Evolutionary conservation across 2,888 invertebrate genomes (phyloP).

Genomic region (Laothoe populi): DNA sequence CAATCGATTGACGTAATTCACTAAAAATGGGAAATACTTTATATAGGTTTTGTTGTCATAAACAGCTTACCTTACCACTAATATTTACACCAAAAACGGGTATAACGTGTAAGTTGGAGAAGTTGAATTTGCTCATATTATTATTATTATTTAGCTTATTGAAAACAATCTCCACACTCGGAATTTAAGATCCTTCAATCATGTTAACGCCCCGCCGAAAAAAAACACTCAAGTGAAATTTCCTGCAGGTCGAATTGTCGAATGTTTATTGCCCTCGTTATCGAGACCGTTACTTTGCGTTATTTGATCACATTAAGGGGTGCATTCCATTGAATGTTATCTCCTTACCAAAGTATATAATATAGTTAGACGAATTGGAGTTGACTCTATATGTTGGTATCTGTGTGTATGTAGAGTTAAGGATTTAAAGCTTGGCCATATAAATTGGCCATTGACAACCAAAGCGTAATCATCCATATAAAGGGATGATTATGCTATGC

Average conservation of each 20-base stretch:
- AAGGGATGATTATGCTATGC: no score
- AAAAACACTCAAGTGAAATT: constrained; percentile 72
- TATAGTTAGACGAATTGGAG: not conserved
- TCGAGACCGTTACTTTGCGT: constrained; percentile 75
- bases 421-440: no score
- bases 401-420: no score
- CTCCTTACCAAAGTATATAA: not conserved
- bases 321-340: constrained; percentile 38
- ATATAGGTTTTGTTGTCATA: no score
- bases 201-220: constrained; percentile 46
- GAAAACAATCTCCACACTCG: not conserved
- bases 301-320: constrained; percentile 81
- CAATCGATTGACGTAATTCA: no score
- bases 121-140: no score
- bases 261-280: constrained; percentile 78
- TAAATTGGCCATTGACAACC: no score
- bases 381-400: not conserved
- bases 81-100: no score
- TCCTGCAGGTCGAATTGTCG: constrained; percentile 64
- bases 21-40: no score
- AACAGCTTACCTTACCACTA: no score
- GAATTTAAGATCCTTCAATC: constrained; percentile 24
- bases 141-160: not conserved
- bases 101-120: no score
- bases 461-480: no score